Percentiles rank a stretch among this genome's conserved stretches.
Conservation (phyloP, 1,140 invertebrate genomes). For the Nasonia giraulti region DNA sequence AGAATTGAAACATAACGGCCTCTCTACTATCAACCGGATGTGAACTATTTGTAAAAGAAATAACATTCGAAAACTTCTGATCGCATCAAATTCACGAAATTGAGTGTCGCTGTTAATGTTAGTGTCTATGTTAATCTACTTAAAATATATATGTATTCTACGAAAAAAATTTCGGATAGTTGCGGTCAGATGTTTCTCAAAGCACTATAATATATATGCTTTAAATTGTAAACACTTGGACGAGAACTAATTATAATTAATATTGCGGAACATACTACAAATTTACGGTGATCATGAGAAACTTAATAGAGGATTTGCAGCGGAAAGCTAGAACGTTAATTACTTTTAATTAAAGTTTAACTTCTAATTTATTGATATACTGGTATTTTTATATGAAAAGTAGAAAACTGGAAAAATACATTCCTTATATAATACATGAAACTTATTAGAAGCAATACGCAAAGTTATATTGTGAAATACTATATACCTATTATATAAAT, state of each 20-base stretch:
- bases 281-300: constrained; percentile 60
- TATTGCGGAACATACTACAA: constrained; percentile 56
- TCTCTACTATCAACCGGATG: constrained; percentile 18
- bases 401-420: constrained; percentile 43
- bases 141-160: constrained; percentile 23
- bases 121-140: constrained; percentile 3
- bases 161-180: constrained; percentile 20
- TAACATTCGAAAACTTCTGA: constrained; percentile 24
- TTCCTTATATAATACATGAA: constrained; percentile 11
- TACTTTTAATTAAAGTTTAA: background rate
- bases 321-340: constrained; percentile 57
- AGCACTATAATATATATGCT: background rate
- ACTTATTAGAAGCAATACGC: constrained; percentile 63
- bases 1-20: background rate
- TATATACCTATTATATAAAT: constrained; percentile 14
- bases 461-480: constrained; percentile 40
- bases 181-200: constrained; percentile 27
- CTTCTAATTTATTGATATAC: background rate
- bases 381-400: constrained; percentile 42
- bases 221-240: constrained; percentile 21
- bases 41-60: background rate
- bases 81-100: constrained; percentile 2
- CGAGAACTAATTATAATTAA: constrained; percentile 18
- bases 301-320: constrained; percentile 66
- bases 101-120: constrained; percentile 44